These are phyloP conservation scores for Laothoe populi DNA, from an alignment of 2,888 invertebrate species.

Conservation along the genomic window DNA sequence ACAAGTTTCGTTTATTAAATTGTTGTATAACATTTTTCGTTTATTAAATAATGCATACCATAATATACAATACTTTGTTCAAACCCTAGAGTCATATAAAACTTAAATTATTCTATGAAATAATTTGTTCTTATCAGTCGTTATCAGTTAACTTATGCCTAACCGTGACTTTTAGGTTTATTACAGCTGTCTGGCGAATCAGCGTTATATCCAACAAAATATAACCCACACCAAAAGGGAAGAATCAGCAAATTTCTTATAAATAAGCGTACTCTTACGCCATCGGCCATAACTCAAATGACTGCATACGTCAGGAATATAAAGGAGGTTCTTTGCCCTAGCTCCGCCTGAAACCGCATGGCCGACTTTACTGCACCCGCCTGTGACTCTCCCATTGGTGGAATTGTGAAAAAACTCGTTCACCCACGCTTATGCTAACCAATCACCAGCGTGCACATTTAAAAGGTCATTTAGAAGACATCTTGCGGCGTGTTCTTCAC, in stretches of 20 bases:
- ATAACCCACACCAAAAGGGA: conserved; percentile 51
- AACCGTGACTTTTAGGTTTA: conserved; percentile 9
- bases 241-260: conserved; percentile 71
- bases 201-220: conserved; percentile 49
- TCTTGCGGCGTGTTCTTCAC: conserved; percentile 63
- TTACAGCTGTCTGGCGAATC: conserved; percentile 11
- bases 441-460: conserved; percentile 70
- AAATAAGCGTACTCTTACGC: conserved; percentile 73
- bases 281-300: conserved; percentile 82
- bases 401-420: conserved; percentile 62
- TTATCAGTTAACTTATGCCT: conserved; percentile 3
- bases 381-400: conserved; percentile 67
- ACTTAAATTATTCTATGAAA: neutral
- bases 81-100: neutral
- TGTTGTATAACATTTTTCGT: neutral
- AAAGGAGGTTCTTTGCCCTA: conserved; percentile 75
- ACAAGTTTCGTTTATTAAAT: neutral
- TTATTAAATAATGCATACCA: neutral
- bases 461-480: conserved; percentile 68
- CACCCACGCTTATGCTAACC: conserved; percentile 63
- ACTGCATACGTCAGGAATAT: conserved; percentile 80
- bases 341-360: conserved; percentile 81
- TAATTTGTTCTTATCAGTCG: conserved; percentile 1
- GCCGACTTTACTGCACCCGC: conserved; percentile 66
- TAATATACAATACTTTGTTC: neutral